Conservation (phyloP, 2,113 vertebrate genomes). For the Machaerirhynchus nigripectus region DNA sequence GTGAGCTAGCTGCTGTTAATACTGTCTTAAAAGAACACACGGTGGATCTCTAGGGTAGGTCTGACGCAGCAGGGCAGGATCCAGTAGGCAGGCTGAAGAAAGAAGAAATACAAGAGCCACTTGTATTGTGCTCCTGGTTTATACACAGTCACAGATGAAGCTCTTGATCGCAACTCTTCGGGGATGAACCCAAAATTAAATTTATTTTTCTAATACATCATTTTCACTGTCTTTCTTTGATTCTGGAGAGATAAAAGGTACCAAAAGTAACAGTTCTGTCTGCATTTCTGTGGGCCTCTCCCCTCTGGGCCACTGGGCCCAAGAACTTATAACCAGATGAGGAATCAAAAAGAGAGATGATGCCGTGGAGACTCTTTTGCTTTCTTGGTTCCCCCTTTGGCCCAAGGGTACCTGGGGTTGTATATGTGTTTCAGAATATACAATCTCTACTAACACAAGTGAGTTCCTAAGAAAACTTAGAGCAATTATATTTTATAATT, state of each 20-base stretch:
- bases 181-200: background rate
- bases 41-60: background rate
- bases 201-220: background rate
- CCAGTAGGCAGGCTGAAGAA: background rate
- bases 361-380: background rate
- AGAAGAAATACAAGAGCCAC: background rate
- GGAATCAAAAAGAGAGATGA: background rate
- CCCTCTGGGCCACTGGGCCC: background rate
- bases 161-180: background rate
- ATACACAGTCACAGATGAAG: background rate
- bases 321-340: background rate
- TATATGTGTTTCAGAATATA: background rate
- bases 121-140: background rate
- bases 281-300: fast-evolving
- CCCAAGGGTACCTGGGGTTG: background rate
- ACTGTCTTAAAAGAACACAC: background rate
- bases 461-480: background rate
- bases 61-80: background rate
- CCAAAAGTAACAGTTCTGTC: background rate
- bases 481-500: background rate
- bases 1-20: background rate
- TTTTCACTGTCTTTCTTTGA: background rate
- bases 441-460: background rate
- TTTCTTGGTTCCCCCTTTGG: background rate
- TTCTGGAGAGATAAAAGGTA: background rate